Percentiles rank a stretch among this genome's conserved stretches.
Evolutionary conservation across 2,888 invertebrate genomes (phyloP).

Genomic region (Ormyrus pomaceus): DNA sequence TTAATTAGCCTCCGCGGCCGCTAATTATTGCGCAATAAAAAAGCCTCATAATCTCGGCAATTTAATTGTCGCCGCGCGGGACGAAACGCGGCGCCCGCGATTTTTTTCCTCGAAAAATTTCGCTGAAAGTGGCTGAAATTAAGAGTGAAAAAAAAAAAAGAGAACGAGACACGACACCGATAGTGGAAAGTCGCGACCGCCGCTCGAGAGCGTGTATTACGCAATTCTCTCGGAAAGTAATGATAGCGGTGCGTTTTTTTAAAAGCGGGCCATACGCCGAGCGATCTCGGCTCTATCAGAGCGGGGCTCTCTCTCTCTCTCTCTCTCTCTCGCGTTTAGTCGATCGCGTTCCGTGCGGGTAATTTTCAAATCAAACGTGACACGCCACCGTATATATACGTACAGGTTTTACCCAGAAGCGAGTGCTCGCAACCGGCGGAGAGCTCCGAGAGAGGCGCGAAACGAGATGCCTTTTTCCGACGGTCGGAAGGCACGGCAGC

Average conservation of each 20-base stretch:
- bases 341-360: constrained; percentile 34
- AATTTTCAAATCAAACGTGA: constrained; percentile 48
- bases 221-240: neutral
- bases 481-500: neutral
- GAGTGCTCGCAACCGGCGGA: too few species aligned
- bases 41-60: too few species aligned
- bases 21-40: too few species aligned
- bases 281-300: constrained; percentile 3
- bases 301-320: neutral
- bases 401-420: constrained; percentile 18
- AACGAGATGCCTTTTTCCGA: neutral
- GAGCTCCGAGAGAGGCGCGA: neutral
- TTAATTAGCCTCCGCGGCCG: too few species aligned
- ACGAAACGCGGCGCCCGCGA: too few species aligned
- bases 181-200: neutral
- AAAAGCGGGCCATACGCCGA: constrained; percentile 5
- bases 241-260: neutral
- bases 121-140: too few species aligned
- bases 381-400: neutral
- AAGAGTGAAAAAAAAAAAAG: too few species aligned
- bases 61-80: too few species aligned
- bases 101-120: too few species aligned
- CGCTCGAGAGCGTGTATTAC: neutral
- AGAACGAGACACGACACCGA: neutral
- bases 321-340: neutral